Evolutionary conservation across 2,113 vertebrate genomes (phyloP).

Genomic region (Microtus richardsoni): DNA sequence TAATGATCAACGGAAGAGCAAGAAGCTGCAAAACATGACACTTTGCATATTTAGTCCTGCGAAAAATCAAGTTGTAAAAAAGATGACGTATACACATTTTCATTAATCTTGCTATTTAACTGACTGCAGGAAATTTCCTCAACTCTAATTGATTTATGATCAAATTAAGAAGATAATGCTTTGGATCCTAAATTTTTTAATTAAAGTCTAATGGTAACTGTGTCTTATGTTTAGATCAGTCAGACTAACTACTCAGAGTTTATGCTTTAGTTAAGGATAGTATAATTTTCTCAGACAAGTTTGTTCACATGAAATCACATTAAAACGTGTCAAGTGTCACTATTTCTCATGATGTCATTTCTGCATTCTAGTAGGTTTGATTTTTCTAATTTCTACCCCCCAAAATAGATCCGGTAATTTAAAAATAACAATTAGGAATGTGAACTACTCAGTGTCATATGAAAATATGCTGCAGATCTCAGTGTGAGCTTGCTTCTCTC

Average conservation of each 20-base stretch:
- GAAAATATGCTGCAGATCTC: neutral
- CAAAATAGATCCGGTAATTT: neutral
- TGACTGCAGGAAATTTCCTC: neutral
- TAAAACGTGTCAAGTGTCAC: neutral
- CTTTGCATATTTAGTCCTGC: neutral
- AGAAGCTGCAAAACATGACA: neutral
- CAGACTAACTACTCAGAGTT: neutral
- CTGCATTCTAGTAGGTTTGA: neutral
- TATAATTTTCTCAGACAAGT: neutral
- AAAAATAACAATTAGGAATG: neutral
- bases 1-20: neutral
- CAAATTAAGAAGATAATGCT: neutral
- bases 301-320: neutral
- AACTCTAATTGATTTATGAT: neutral
- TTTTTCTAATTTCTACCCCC: neutral
- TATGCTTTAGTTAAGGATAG: neutral
- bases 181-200: neutral
- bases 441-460: neutral
- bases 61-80: conserved; percentile 1
- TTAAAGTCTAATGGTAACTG: neutral
- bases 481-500: neutral
- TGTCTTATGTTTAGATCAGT: neutral
- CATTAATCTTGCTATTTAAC: neutral
- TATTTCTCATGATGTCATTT: neutral
- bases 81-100: accelerated